Base-by-base conservation (phyloP, 2,888 invertebrate species). In the Cheilosia pagana region DNA sequence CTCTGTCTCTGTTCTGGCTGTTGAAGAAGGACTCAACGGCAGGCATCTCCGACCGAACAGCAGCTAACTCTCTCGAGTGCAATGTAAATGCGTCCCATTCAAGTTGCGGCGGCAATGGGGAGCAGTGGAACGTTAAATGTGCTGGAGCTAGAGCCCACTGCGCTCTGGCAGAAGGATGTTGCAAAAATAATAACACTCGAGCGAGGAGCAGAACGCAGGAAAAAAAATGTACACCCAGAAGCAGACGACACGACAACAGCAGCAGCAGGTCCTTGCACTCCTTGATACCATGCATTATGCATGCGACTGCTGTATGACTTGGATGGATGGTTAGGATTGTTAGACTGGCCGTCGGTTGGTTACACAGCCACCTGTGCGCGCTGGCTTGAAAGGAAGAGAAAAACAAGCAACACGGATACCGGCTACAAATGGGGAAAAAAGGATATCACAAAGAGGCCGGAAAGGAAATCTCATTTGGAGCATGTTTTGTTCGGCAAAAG, bases 201-300 rank as follows among this genome's bases (percentile, higher is more conserved):
- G 43, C 23, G 31, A 62, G 53, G 14, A 59, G 28, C 35, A 35
- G 39, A 8, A 39, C 6, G 43, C 3, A 70, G 19, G 23, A 23
- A 45, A 35, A 70, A 48, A 48, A 57, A 55, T 50, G 21, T 50
- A 78, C 31, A 78, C 55, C 39, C 28, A 68, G 45, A 60, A 81
- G 62, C 74, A 74, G 65, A 72, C 72, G 59, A 60, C 62, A 81
- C 72, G 60, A 75, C 81, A 75, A 43, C 70, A 63, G 62, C 62
- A 76, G 75, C 72, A 76, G 75, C 72, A 75, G 83, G 83, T 85
- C 83, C 83, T 85, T 85, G 83, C 83, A 85, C 83, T 85, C 67
- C 70, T 81, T 74, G 45, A 60, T 23, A 31, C 53, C 70, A 62
- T 85, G 65, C 79, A 85, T 85, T 71, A 85, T 85, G 81, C 81